These are phyloP conservation scores for Petrocephalus microphthalmus DNA, from an alignment of 2,113 vertebrate species.

Conservation along the genomic window DNA sequence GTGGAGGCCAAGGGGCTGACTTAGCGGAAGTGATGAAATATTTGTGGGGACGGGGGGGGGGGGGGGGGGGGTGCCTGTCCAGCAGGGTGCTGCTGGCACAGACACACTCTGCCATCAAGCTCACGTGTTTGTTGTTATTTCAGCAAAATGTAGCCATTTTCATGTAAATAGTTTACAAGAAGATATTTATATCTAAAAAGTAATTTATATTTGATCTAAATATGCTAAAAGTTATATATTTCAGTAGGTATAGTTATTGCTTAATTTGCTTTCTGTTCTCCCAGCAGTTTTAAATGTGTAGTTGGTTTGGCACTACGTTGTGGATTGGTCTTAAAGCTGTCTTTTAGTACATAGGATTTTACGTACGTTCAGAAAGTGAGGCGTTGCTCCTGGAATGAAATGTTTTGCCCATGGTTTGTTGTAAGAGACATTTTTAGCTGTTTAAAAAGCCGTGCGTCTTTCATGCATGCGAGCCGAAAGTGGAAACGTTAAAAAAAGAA, in stretches of 20 bases:
- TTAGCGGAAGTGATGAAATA: not conserved
- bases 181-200: slow-evolving; percentile 57
- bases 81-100: slow-evolving; percentile 30
- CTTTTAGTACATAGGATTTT: slow-evolving; percentile 51
- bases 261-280: slow-evolving; percentile 52
- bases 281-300: slow-evolving; percentile 48
- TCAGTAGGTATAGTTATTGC: slow-evolving; percentile 58
- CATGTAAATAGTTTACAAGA: slow-evolving; percentile 66
- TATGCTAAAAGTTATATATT: slow-evolving; percentile 54
- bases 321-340: slow-evolving; percentile 51
- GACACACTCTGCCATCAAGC: slow-evolving; percentile 44
- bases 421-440: slow-evolving; percentile 20
- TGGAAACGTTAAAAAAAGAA: slow-evolving; percentile 16
- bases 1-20: not conserved
- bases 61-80: not conserved
- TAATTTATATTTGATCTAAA: slow-evolving; percentile 65
- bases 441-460: slow-evolving; percentile 32
- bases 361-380: slow-evolving; percentile 45
- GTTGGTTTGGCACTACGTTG: slow-evolving; percentile 59
- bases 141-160: slow-evolving; percentile 45
- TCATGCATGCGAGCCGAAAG: slow-evolving; percentile 9
- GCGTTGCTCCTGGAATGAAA: slow-evolving; percentile 38
- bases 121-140: slow-evolving; percentile 55
- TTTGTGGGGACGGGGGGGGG: not conserved
- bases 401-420: slow-evolving; percentile 39